Percentiles rank a stretch among this genome's conserved stretches.
Evolutionary conservation across 1,140 invertebrate genomes (phyloP).

Genomic region (Brachionus angularis): DNA sequence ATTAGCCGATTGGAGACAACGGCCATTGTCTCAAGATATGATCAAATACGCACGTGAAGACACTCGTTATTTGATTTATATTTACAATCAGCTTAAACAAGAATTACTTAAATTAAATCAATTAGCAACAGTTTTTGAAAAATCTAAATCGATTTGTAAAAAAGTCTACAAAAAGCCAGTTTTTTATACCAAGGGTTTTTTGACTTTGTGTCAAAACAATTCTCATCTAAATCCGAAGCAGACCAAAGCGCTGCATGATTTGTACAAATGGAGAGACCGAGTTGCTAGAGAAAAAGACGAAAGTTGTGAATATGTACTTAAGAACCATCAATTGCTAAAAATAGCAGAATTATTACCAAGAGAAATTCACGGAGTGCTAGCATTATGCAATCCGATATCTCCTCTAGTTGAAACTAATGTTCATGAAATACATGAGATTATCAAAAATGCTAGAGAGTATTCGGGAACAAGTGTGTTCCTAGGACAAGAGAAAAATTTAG

Average conservation of each 20-base stretch:
- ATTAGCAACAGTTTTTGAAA: conserved; percentile 69
- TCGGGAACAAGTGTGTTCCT: not conserved
- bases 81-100: conserved; percentile 77
- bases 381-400: conserved; percentile 88
- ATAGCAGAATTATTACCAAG: conserved; percentile 83
- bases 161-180: conserved; percentile 73
- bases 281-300: conserved; percentile 83
- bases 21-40: conserved; percentile 78
- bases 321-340: conserved; percentile 88
- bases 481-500: no score
- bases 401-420: conserved; percentile 75
- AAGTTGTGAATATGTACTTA: conserved; percentile 79
- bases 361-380: conserved; percentile 85
- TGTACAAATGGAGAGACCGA: conserved; percentile 83
- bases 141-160: conserved; percentile 69
- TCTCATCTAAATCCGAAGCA: conserved; percentile 60
- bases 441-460: conserved; percentile 68
- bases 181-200: conserved; percentile 68
- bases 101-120: conserved; percentile 69
- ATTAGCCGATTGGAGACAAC: conserved; percentile 84
- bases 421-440: conserved; percentile 70
- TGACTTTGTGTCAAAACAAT: conserved; percentile 37
- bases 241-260: conserved; percentile 71
- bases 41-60: conserved; percentile 84
- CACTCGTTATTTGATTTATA: conserved; percentile 89